A percentile compares a stretch with the other conserved stretches of the same genome.
Conservation (phyloP, 2,113 vertebrate species). For the Pogonocichla stellata region DNA sequence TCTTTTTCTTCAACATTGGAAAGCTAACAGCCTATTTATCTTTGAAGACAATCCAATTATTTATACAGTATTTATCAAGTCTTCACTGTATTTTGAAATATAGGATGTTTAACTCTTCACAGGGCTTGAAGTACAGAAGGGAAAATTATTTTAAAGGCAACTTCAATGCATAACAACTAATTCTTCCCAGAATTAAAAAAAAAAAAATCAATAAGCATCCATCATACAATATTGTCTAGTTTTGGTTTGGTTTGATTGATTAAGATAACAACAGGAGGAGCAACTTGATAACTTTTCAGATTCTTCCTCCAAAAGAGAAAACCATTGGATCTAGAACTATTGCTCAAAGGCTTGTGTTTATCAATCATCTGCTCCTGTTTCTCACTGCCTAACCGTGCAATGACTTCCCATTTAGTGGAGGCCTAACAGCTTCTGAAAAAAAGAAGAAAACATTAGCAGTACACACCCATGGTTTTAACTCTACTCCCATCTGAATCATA, state of each 20-base stretch:
- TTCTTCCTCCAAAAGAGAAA: background rate
- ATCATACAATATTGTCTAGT: background rate
- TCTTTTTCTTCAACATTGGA: background rate
- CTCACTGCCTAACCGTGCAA: background rate
- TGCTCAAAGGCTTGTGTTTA: background rate
- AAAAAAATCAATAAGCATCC: background rate
- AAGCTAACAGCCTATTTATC: conserved; percentile 52
- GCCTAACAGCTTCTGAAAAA: background rate
- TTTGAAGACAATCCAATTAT: conserved; percentile 46
- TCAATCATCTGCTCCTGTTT: background rate
- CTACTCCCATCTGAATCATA: background rate
- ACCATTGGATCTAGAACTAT: background rate
- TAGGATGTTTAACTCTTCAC: background rate
- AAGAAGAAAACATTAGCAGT: background rate
- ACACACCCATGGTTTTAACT: background rate
- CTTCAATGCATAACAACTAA: background rate
- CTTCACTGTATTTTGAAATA: conserved; percentile 56
- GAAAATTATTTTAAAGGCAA: conserved; percentile 17
- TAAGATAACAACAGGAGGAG: background rate
- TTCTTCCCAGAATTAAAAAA: background rate
- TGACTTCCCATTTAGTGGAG: background rate
- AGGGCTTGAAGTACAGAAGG: background rate
- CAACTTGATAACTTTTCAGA: background rate
- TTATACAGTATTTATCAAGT: conserved; percentile 49
- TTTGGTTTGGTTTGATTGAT: background rate